phyloP scores from a whole-genome alignment of 2,113 vertebrate genomes.

The Anarrhichthys ocellatus region DNA sequence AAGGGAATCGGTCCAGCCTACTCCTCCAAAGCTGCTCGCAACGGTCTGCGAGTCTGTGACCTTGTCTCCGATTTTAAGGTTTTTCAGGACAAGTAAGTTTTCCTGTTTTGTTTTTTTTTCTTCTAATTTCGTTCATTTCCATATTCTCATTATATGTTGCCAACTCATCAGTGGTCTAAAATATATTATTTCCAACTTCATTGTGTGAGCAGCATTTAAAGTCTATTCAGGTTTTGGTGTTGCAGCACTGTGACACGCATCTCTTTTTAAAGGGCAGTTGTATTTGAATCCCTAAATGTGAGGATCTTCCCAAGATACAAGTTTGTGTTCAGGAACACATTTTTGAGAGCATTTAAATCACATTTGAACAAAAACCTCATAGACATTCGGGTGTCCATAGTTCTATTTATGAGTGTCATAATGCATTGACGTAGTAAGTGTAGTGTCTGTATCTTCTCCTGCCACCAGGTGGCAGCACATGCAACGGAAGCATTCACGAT shows the following conservation, averaged over 20 bases:
- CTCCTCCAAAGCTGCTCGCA: constrained; percentile 88
- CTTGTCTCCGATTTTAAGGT: constrained; percentile 84
- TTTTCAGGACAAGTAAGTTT: constrained; percentile 86
- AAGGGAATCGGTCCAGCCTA: constrained; percentile 89
- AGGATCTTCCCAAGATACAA: background rate
- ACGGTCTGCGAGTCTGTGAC: constrained; percentile 86
- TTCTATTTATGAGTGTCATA: background rate
- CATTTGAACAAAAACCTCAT: background rate
- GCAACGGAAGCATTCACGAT: background rate
- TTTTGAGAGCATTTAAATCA: background rate
- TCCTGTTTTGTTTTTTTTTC: background rate
- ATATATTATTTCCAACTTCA: background rate
- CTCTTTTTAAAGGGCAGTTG: background rate
- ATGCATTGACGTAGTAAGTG: background rate
- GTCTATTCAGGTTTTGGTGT: background rate
- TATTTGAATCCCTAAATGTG: background rate
- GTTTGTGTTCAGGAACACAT: background rate
- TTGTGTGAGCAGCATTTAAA: background rate
- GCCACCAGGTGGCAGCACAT: constrained; percentile 55
- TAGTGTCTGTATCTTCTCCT: background rate
- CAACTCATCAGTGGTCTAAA: background rate
- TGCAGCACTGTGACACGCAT: background rate
- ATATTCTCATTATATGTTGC: background rate
- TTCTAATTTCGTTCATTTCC: background rate
- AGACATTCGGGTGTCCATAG: background rate